Evolutionary conservation across 2,888 invertebrate genomes (phyloP), one percentile per base, ranked within the genome.

Genomic region (Elmis aenea): DNA sequence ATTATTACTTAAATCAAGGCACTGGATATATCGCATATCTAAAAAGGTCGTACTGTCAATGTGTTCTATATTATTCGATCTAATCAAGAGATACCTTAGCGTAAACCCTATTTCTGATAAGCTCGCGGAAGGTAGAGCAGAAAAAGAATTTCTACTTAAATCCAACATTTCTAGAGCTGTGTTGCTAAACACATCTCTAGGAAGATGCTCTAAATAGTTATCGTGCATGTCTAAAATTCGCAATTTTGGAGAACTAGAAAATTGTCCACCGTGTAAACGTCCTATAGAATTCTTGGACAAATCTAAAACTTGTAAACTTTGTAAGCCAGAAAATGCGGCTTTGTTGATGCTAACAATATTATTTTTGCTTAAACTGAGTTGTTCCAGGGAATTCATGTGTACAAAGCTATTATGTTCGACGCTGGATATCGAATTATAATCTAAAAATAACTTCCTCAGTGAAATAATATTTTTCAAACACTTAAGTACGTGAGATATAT

Each of bases 11-110:
- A 92, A 68, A 68, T 87, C 84, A 37, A 92, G 71, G 51, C 78
- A 79, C 37, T 85, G 77, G 25, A 92, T 69, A 61, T 83, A 85
- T 32, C 88, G 85, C 15, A 85, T 85, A 55, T 84, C 83, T 23
- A 87, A 81, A 59, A 91, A 90, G 69, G 89, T 87, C 42, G 85
- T 88, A 51, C 85, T 85, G 64, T 92, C 91, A 50, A 92, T 73
- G 62, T 88, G 89, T 61, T 91, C 90, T 46, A 93, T 75, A 46
- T 76, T 80, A 64, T 92, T 92, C 47, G 79, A 74, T 0, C 84
- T 80, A 59, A 92, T 72, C 58, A 88, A 84, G 38, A 92, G 75
- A 60, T 81, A 80, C 30, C 88, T 72, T 40, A 91, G 66, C 1
- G 88, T 87, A 54, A 83, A 80, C 3, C 87, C 87, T 12, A 89